Evolutionary conservation across 2,113 vertebrate species (phyloP).

Genomic region (Pavo muticus): DNA sequence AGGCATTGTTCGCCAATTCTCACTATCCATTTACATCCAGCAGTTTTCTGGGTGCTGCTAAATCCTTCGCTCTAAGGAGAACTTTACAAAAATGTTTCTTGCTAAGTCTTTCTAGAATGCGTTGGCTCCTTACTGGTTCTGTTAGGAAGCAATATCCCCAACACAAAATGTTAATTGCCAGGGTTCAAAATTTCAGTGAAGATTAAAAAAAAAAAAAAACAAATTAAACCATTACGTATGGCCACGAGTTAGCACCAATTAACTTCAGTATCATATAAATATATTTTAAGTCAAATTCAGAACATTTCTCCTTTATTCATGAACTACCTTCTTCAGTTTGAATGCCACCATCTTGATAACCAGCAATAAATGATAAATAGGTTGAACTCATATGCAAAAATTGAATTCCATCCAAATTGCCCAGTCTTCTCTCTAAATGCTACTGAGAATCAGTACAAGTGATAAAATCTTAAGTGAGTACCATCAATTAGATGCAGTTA

Average conservation of each 20-base stretch:
- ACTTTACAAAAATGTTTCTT: background rate
- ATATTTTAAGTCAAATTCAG: background rate
- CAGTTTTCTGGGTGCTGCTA: background rate
- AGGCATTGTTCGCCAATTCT: background rate
- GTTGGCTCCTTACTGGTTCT: background rate
- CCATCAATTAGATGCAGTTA: constrained; percentile 68
- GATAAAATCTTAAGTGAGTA: constrained; percentile 66
- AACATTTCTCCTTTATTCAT: background rate
- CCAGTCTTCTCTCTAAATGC: constrained; percentile 41
- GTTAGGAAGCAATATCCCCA: background rate
- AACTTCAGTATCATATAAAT: background rate
- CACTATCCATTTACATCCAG: background rate
- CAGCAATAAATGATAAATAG: constrained; percentile 65
- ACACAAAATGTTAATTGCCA: background rate
- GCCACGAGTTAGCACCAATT: background rate
- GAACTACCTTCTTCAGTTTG: background rate
- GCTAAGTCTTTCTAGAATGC: background rate
- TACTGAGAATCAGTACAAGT: constrained; percentile 45
- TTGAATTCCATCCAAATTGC: constrained; percentile 66
- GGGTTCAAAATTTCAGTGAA: background rate
- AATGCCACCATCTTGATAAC: constrained; percentile 29
- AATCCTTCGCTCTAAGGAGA: background rate
- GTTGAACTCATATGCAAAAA: constrained; percentile 56
- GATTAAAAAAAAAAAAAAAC: background rate
- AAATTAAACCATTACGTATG: background rate